Base-by-base conservation (phyloP, 2,113 vertebrate genomes). In the Hyla sarda region DNA sequence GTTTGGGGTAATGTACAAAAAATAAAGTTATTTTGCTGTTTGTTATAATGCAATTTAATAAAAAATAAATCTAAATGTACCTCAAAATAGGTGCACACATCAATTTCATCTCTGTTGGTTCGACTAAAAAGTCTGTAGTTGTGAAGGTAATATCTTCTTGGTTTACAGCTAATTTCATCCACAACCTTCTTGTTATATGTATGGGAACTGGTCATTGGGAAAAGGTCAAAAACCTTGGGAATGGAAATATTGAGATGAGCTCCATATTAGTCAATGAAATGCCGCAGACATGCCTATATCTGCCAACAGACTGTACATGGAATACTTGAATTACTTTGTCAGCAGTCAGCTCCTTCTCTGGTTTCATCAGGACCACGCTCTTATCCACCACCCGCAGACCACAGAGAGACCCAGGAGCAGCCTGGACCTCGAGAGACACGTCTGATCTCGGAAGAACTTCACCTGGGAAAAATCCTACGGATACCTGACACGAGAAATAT, bases 401-500 rank as follows among this genome's bases (percentile, higher is more conserved):
- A 88, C 97, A 97, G 0, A 91, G 89, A 56, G 97, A 97, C 8
- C 93, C 88, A 0, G 96, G 92, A 97, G 86, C 60, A 30, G 62
- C 62, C 28, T 67, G 12, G 12, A 67, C 62, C 28, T 67, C 14
- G 13, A 67, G 28, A 67, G 50, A 91, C 82, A 91, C 90, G 2
- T 90, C 50, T 21, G 95, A 94, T 82, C 94, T 94, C 7, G 96
- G 96, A 74, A 97, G 92, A 2, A 93, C 89, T 75, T 92, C 89
- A 0, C 86, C 12, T 0, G n/a, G 84, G 12, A 91, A 93, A 89
- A 97, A 97, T 86, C 88, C 47, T 73, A 96, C 73, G 0, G 90
- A 92, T 48, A 95, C 94, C 95, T 95, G 6, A 85, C 83, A 41
- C 3, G 41, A 41, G 41, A 41, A 41, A 41, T 41, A 41, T 41